Evolutionary conservation across 2,888 invertebrate genomes (phyloP).

Genomic region (Phyto melanocephala): DNA sequence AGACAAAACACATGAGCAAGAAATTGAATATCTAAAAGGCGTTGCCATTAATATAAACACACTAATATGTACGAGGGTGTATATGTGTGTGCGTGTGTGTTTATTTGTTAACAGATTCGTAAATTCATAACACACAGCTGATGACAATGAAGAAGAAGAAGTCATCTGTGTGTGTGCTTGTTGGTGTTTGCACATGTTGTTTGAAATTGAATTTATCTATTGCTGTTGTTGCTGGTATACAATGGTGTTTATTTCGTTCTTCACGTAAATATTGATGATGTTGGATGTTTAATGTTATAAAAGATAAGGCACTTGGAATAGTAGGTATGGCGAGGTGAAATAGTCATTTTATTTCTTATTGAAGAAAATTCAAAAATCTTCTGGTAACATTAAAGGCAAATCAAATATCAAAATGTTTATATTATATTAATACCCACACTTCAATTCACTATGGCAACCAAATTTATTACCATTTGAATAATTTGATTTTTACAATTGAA

Average conservation of each 20-base stretch:
- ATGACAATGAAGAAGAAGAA: conserved; percentile 12
- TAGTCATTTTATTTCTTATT: no score
- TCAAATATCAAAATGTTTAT: no score
- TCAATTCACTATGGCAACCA: no score
- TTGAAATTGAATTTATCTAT: conserved; percentile 54
- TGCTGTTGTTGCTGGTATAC: conserved; percentile 7
- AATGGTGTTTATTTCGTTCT: not conserved
- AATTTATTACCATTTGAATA: no score
- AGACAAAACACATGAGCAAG: not conserved
- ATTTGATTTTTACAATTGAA: no score
- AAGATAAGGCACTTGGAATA: not conserved
- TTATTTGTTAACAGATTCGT: not conserved
- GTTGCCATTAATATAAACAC: conserved; percentile 53
- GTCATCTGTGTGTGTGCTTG: not conserved
- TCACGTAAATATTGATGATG: not conserved
- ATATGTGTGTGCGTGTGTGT: conserved; percentile 1
- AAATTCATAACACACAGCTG: not conserved
- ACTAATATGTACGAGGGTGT: conserved; percentile 7
- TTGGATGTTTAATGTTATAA: conserved; percentile 11
- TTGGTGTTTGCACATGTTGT: not conserved
- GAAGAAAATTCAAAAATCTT: no score
- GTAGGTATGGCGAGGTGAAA: not conserved
- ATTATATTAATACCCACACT: no score
- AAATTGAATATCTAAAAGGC: conserved; percentile 43
- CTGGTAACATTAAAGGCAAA: no score